Conservation (phyloP, 2,113 vertebrate species). For the Podocnemis expansa region DNA sequence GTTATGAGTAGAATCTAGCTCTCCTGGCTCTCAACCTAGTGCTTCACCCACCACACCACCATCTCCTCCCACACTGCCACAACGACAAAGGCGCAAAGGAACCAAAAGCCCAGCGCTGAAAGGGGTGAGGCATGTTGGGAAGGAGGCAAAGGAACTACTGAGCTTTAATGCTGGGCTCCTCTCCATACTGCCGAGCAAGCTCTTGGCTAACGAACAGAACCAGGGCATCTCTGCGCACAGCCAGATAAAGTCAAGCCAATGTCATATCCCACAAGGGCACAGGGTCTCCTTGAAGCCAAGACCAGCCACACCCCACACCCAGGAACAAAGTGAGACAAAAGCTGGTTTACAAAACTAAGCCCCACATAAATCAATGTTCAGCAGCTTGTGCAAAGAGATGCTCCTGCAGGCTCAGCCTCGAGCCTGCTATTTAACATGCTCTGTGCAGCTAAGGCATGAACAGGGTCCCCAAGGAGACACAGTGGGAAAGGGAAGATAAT, state of each 20-base stretch:
- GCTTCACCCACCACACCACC: background rate
- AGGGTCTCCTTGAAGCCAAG: background rate
- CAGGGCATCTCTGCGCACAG: background rate
- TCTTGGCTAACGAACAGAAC: background rate
- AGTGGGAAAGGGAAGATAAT: background rate
- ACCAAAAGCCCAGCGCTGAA: too few species aligned
- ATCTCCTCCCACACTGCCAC: background rate
- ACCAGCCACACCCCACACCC: background rate
- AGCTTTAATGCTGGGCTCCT: background rate
- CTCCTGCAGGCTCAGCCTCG: background rate
- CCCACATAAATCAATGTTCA: background rate
- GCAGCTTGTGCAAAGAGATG: rapidly evolving
- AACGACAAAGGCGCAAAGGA: background rate
- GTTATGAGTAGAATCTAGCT: background rate
- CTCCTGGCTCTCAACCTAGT: background rate
- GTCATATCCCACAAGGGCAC: background rate
- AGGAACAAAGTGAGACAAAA: background rate
- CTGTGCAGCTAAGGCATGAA: background rate
- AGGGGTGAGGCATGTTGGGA: background rate
- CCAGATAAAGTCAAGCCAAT: background rate
- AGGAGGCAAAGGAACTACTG: background rate
- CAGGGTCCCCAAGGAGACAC: rapidly evolving
- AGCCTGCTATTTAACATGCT: background rate
- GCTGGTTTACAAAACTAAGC: background rate
- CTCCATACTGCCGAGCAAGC: background rate